Conservation (phyloP, 2,113 vertebrate species). For the Puma concolor region DNA sequence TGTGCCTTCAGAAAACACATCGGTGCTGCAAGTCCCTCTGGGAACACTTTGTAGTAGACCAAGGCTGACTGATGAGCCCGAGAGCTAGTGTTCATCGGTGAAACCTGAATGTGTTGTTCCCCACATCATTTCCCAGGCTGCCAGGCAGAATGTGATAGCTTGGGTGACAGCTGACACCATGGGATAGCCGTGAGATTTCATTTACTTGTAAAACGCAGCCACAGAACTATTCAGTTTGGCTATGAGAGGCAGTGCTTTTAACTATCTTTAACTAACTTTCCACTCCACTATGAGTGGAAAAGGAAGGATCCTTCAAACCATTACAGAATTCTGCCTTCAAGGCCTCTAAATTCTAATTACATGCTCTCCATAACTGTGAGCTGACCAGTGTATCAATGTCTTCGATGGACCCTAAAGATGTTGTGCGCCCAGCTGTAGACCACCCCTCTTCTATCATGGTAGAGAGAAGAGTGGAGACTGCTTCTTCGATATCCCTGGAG, state of each 20-base stretch:
- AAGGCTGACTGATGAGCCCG: not conserved
- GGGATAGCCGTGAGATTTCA: constrained; percentile 2
- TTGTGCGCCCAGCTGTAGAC: not conserved
- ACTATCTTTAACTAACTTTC: too few relatives aligned
- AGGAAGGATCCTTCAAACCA: not conserved
- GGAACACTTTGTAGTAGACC: not conserved
- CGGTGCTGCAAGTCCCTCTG: not conserved
- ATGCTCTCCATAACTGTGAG: not conserved
- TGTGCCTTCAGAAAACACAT: constrained; percentile 37
- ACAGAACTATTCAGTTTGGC: not conserved
- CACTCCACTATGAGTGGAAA: too few relatives aligned
- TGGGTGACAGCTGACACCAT: constrained; percentile 38
- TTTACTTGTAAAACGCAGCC: constrained; percentile 42
- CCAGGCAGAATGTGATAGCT: not conserved
- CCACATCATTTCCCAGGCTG: constrained; percentile 48
- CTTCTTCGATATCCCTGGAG: not conserved
- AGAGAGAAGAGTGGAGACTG: not conserved
- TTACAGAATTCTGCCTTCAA: not conserved
- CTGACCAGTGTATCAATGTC: not conserved
- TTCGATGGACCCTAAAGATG: not conserved
- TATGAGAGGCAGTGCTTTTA: not conserved
- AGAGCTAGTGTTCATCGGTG: not conserved
- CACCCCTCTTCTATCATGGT: not conserved
- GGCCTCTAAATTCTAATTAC: not conserved
- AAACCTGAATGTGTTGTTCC: not conserved